Base-by-base conservation (phyloP, 2,113 vertebrate species). In the Mastomys natalensis region DNA sequence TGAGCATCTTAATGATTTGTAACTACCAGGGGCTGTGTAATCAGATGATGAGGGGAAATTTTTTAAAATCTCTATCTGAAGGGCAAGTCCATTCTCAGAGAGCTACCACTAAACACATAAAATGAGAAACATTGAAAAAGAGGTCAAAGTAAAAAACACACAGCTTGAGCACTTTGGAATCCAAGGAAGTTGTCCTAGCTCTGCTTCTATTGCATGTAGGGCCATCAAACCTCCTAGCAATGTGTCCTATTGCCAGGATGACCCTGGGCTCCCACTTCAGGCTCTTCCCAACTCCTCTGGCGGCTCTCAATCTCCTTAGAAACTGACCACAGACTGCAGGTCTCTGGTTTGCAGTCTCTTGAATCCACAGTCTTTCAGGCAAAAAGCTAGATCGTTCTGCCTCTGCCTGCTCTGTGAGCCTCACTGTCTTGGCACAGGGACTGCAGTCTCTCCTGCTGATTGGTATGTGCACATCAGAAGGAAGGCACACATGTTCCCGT, bases 361-460 rank as follows among this genome's bases (percentile, higher is more conserved):
- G 13, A 81, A 95, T 34, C 81, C 5, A 72, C 4, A 51, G 51
- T 15, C 60, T 96, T 86, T 37, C 68, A 15, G 40, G 45, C 53
- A 86, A 76, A 72, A 48, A 91, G 37, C 48, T 2, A 24, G 37
- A 26, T 74, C n/a, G n/a, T n/a, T 87, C 82, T 34, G 62, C 84
- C 76, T 95, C 81, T 88, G 31, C 29, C 74, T 7, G 55, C 53
- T 66, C 7, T 11, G 51, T 5, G 26, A 66, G 31, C 58, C 9
- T 51, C 90, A 86, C 43, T n/a, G 8, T 12, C 93, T 82, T 26
- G 66, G 89, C 94, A 64, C 37, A 70, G 45, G 6, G 45, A 96
- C 53, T 94, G 10, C 6, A 40, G 94, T 72, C 92, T 93, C 45
- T 90, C 51, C 80, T 58, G 5, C 74, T 58, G 89, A 96, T 37